A percentile compares a stretch with the other conserved stretches of the same genome.
Evolutionary conservation across 2,797 vertebrate species (phyloP).

Genomic region (Enteromius argenteus): DNA sequence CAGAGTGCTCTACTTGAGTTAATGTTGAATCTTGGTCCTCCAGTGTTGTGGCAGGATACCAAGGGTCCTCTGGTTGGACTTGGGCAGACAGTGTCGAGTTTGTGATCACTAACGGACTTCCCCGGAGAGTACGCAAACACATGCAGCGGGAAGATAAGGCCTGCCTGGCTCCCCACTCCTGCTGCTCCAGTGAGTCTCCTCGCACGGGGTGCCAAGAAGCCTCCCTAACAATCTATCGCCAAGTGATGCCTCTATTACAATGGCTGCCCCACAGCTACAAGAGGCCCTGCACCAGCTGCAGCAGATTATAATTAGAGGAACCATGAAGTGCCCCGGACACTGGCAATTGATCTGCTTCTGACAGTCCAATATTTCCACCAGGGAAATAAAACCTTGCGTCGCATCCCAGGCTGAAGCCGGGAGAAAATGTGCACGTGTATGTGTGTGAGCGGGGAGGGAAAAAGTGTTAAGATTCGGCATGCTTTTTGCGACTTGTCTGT

Average conservation of each 20-base stretch:
- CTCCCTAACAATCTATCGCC: slow-evolving; percentile 78
- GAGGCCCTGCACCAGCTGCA: slow-evolving; percentile 78
- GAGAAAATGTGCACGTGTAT: slow-evolving; percentile 41
- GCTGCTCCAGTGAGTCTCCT: slow-evolving; percentile 80
- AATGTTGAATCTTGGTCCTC: slow-evolving; percentile 52
- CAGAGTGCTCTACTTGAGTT: slow-evolving; percentile 47
- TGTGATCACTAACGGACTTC: slow-evolving; percentile 78
- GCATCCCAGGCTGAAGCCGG: slow-evolving; percentile 65
- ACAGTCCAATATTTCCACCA: slow-evolving; percentile 84
- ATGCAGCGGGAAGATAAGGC: slow-evolving; percentile 83
- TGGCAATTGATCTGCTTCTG: slow-evolving; percentile 85
- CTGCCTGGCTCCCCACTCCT: slow-evolving; percentile 72
- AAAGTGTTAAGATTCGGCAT: slow-evolving; percentile 64
- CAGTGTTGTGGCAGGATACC: slow-evolving; percentile 49
- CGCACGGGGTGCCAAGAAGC: slow-evolving; percentile 72
- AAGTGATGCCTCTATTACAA: slow-evolving; percentile 87
- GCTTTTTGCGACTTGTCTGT: slow-evolving; percentile 52
- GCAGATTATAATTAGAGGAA: slow-evolving; percentile 85
- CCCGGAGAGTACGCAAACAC: slow-evolving; percentile 60
- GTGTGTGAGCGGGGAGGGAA: slow-evolving; percentile 27
- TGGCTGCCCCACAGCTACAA: slow-evolving; percentile 81
- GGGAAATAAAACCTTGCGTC: slow-evolving; percentile 82
- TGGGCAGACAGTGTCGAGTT: slow-evolving; percentile 61
- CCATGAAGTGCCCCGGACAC: slow-evolving; percentile 83
- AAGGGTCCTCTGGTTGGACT: slow-evolving; percentile 44